Evolutionary conservation across 2,888 invertebrate genomes (phyloP).

Genomic region (Drosophila buzzatii): DNA sequence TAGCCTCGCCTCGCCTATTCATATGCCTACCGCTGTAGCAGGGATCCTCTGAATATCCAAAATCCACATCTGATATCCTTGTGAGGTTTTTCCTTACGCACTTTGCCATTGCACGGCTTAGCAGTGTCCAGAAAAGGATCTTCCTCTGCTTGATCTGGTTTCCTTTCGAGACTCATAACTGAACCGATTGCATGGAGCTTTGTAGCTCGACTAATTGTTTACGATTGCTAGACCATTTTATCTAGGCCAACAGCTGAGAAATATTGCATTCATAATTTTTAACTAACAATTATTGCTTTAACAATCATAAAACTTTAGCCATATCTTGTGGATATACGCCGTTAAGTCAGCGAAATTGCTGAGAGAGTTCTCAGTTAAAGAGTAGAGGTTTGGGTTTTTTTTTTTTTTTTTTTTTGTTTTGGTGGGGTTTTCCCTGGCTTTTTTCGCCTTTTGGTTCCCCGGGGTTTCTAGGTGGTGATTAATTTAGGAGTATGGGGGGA

Average conservation of each 20-base stretch:
- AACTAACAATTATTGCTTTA: slow-evolving; percentile 1
- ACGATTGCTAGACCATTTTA: not conserved
- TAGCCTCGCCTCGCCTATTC: not conserved
- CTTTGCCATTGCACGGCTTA: not conserved
- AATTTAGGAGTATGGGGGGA: too few relatives aligned
- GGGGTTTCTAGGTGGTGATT: too few relatives aligned
- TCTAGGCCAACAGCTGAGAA: not conserved
- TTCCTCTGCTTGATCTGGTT: slow-evolving; percentile 20
- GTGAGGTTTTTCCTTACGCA: slow-evolving; percentile 21
- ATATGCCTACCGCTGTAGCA: slow-evolving; percentile 86
- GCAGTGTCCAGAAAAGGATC: slow-evolving; percentile 32
- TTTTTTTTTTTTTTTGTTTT: too few relatives aligned
- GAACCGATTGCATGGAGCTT: slow-evolving; percentile 7
- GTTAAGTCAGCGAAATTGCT: not conserved
- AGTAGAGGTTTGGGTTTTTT: too few relatives aligned
- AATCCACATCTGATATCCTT: slow-evolving; percentile 86
- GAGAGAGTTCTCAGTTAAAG: too few relatives aligned
- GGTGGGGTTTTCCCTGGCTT: too few relatives aligned
- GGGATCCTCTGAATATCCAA: slow-evolving; percentile 87
- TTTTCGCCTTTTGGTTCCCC: too few relatives aligned
- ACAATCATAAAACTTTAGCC: slow-evolving; percentile 13
- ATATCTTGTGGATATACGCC: not conserved
- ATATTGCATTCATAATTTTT: slow-evolving; percentile 7
- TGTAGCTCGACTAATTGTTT: slow-evolving; percentile 24
- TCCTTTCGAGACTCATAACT: slow-evolving; percentile 32